phyloP scores from a whole-genome alignment of 2,888 invertebrate genomes.

The Sisyra terminalis region DNA sequence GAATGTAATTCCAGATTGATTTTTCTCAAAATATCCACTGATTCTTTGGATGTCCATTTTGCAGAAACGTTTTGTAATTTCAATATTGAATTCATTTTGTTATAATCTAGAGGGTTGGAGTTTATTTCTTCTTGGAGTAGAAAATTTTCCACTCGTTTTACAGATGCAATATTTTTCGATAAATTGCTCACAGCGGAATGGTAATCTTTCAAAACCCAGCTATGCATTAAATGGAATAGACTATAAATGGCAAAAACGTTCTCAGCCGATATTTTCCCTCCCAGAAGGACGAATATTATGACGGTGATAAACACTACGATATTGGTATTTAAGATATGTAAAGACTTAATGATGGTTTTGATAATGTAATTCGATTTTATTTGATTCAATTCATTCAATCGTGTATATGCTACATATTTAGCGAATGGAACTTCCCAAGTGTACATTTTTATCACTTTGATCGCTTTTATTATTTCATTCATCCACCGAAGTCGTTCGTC shows the following conservation, averaged over 20 bases:
- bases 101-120: not conserved
- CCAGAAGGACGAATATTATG: constrained; percentile 53
- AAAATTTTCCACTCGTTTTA: constrained; percentile 49
- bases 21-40: constrained; percentile 55
- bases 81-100: too few relatives aligned
- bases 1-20: constrained; percentile 54
- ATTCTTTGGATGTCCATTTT: constrained; percentile 44
- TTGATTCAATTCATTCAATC: constrained; percentile 49
- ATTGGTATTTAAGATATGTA: constrained; percentile 77
- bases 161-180: constrained; percentile 63
- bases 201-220: constrained; percentile 76
- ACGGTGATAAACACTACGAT: constrained; percentile 76
- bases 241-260: constrained; percentile 81
- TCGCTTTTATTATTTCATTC: constrained; percentile 79
- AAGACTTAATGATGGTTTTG: constrained; percentile 58
- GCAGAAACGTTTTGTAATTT: constrained; percentile 36
- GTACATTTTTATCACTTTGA: constrained; percentile 92
- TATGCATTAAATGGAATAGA: constrained; percentile 71
- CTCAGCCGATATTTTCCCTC: constrained; percentile 60
- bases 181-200: constrained; percentile 70
- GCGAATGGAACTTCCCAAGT: constrained; percentile 86
- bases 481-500: constrained; percentile 75
- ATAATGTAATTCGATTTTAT: constrained; percentile 59
- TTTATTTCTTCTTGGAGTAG: constrained; percentile 30
- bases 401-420: constrained; percentile 47